Evolutionary conservation across 2,888 invertebrate genomes (phyloP), one percentile per base, ranked within the genome.

Genomic region (Macaria liturata): DNA sequence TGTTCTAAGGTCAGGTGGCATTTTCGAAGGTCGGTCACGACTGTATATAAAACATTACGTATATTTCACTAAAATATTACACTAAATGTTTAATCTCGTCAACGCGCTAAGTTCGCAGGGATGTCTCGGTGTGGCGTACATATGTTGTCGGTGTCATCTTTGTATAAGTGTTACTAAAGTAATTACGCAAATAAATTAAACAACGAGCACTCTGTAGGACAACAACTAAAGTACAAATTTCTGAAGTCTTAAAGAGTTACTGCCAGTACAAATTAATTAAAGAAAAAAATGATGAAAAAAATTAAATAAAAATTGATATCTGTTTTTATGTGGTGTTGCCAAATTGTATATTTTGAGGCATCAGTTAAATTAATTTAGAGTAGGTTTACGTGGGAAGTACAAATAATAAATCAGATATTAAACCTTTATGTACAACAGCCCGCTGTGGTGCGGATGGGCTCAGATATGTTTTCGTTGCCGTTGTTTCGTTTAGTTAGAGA

Each of bases 241-340:
- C 79, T 77, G 76, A 90, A 88, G 90, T 89, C 86, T 90, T 86
- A 82, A 83, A 74, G 66, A 77, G 74, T 81, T 86, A 91, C 81
- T 84, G 83, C 83, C 91, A 92, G 92, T 92, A 92, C 92, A 92
- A 92, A 92, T 87, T 88, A 84, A 85, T 84, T 82, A 83, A 81
- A 78, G 74, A 69, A 73, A 67, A 72, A 69, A 68, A 68, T 64
- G 65, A 48, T 62, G 64, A 62, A 49, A 66, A 70, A 67, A 67
- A 9, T 3, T n/a, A 8, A 8, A 42, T 63, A 68, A 66, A 67
- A 62, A 66, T 69, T 74, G 64, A 60, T 77, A 77, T 82, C 77
- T 80, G 81, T 83, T 87, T 84, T 87, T 85, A 86, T 79, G 84
- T 86, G 84, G 81, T 86, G 88, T 91, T 91, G 91, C 91, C 88